Evolutionary conservation across 2,797 vertebrate genomes (phyloP).

Genomic region (Melanotaenia parkinsoni): DNA sequence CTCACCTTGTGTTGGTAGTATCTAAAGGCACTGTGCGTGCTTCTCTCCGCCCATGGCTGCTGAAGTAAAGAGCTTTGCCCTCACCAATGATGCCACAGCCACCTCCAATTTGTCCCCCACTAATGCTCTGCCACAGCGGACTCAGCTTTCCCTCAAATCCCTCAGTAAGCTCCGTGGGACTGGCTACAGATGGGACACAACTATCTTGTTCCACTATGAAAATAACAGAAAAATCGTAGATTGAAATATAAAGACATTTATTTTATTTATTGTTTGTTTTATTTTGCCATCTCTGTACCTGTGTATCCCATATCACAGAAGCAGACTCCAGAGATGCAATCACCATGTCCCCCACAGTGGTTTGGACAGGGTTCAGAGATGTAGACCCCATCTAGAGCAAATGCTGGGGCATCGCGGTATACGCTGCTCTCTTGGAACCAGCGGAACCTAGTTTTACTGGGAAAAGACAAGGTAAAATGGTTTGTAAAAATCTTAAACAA

Average conservation of each 20-base stretch:
- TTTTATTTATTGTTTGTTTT: neutral
- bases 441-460: constrained; percentile 96
- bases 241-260: neutral
- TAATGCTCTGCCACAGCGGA: constrained; percentile 94
- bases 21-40: constrained; percentile 92
- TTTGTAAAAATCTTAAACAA: neutral
- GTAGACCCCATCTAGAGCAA: constrained; percentile 94
- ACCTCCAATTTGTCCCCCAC: constrained; percentile 90
- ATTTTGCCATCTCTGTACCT: constrained; percentile 75
- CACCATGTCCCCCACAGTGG: constrained; percentile 95
- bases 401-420: constrained; percentile 89
- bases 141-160: constrained; percentile 97
- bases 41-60: constrained; percentile 91
- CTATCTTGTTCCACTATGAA: constrained; percentile 91
- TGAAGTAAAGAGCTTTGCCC: constrained; percentile 95
- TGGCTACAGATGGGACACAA: constrained; percentile 90
- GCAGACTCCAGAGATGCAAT: constrained; percentile 96
- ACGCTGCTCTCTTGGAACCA: constrained; percentile 98
- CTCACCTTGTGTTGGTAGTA: constrained; percentile 93
- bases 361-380: constrained; percentile 96
- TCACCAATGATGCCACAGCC: constrained; percentile 94
- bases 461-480: constrained; percentile 24
- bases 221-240: constrained; percentile 7
- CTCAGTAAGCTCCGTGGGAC: constrained; percentile 93
- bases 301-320: constrained; percentile 98